Percentiles rank a stretch among this genome's conserved stretches.
phyloP scores from a whole-genome alignment of 2,888 invertebrate species.

The Sarcophaga carnaria region DNA sequence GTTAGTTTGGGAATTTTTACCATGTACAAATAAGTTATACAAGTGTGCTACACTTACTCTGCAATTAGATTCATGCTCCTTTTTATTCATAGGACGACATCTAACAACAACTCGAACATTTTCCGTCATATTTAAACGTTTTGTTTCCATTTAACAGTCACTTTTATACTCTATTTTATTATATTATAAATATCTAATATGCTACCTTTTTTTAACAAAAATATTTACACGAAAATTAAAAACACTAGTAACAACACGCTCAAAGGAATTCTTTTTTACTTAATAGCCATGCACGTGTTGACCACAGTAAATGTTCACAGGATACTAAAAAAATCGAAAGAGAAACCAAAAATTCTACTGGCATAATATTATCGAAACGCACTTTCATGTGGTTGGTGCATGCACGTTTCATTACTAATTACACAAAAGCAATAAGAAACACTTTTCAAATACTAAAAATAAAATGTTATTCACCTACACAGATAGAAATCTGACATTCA shows the following conservation, averaged over 20 bases:
- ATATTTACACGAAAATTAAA: not conserved
- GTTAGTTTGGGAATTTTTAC: no score
- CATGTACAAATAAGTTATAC: no score
- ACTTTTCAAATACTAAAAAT: slow-evolving; percentile 10
- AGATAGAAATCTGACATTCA: slow-evolving; percentile 32
- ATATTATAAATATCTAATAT: not conserved
- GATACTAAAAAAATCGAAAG: slow-evolving; percentile 26
- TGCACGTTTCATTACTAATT: slow-evolving; percentile 19
- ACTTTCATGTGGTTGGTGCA: slow-evolving; percentile 20
- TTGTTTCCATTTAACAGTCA: not conserved
- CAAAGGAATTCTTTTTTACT: not conserved
- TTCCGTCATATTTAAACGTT: slow-evolving; percentile 42
- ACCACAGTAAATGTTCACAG: slow-evolving; percentile 13
- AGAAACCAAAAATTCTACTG: not conserved
- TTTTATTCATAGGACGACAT: slow-evolving; percentile 60
- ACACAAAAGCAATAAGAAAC: slow-evolving; percentile 16
- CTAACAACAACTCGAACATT: slow-evolving; percentile 51
- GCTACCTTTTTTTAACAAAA: not conserved
- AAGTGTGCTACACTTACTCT: slow-evolving; percentile 17
- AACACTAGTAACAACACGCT: not conserved
- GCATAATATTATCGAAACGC: not conserved
- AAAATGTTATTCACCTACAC: not conserved
- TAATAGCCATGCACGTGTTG: slow-evolving; percentile 8
- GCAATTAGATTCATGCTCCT: slow-evolving; percentile 46
- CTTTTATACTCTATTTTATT: not conserved